Conservation (phyloP, 2,113 vertebrate genomes). For the Epinephelus moara region DNA sequence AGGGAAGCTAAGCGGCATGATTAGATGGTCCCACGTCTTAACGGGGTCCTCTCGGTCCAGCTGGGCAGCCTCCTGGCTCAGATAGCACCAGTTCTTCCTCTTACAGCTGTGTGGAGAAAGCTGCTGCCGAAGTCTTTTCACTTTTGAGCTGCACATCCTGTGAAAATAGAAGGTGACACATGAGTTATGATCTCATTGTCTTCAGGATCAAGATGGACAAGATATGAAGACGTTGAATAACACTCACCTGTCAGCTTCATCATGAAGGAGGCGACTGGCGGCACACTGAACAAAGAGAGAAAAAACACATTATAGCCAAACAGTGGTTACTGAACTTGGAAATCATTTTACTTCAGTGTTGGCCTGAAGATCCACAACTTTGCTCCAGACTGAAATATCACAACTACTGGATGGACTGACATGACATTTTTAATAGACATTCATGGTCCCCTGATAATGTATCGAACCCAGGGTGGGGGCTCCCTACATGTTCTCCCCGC, state of each 20-base stretch:
- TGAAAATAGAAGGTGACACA: constrained; percentile 21
- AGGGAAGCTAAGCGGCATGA: constrained; percentile 82
- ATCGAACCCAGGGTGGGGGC: too few relatives aligned
- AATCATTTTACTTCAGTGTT: not conserved
- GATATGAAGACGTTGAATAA: not conserved
- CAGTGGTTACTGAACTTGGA: not conserved
- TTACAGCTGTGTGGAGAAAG: constrained; percentile 85
- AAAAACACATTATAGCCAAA: not conserved
- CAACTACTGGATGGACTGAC: not conserved
- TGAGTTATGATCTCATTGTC: constrained; percentile 7
- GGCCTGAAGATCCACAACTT: not conserved
- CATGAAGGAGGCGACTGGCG: constrained; percentile 81
- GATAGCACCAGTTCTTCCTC: constrained; percentile 85
- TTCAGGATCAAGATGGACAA: not conserved
- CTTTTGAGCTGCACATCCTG: constrained; percentile 44
- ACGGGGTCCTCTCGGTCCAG: constrained; percentile 79
- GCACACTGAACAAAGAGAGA: constrained; percentile 76
- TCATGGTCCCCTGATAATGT: not conserved
- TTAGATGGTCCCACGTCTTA: constrained; percentile 89
- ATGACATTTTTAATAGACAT: not conserved
- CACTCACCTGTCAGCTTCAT: constrained; percentile 89
- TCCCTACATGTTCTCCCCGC: too few relatives aligned
- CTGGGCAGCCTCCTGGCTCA: constrained; percentile 84
- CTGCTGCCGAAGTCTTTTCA: constrained; percentile 84
- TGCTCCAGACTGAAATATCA: not conserved